Evolutionary conservation across 2,888 invertebrate genomes (phyloP), one percentile per base, ranked within the genome.

Genomic region (Candidula unifasciata): DNA sequence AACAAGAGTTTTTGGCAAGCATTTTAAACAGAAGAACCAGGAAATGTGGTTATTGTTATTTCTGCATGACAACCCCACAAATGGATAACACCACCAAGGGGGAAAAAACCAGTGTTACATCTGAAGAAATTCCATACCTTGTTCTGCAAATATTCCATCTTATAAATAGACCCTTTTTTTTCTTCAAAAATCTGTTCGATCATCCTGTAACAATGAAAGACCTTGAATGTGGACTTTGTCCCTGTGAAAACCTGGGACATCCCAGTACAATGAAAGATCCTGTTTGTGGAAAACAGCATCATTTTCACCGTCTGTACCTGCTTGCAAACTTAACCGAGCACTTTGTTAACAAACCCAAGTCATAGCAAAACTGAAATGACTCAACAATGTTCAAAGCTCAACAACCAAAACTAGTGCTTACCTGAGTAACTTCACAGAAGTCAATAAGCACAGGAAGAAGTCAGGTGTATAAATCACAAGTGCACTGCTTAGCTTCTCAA

Each of bases 391-490:
- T 6, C 44, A 44, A 44, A 44, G 44, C 44, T 44, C 44, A 44
- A 13, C 44, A 44, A 44, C 13, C 44, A 44, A 44, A 44, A 44
- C 44, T 13, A 44, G 44, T 44, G 44, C 44, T 44, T 44, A 44
- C 44, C 44, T 44, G 44, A 44, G 44, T 44, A 44, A 44, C 44
- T 13, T 44, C 44, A 44, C 44, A 44, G 44, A 44, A 44, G 44
- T 44, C 44, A 44, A 44, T 44, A 44, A 13, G 44, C n/a, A n/a
- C 71, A 74, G 44, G 52, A 74, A 74, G 73, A 74, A 74, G 27
- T 44, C 8, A 16, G 35, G 52, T 27, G 44, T 5, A 3, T 21
- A 74, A 37, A 10, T 73, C 44, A 73, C 44, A n/a, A n/a, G 71
- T n/a, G n/a, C n/a, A 27, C 52, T 44, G 8, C 73, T 52, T 44